Evolutionary conservation across 30 jellyfish, hydroid and myxozoan species (phyloP).

Genomic region (Cassiopea xamachana): DNA sequence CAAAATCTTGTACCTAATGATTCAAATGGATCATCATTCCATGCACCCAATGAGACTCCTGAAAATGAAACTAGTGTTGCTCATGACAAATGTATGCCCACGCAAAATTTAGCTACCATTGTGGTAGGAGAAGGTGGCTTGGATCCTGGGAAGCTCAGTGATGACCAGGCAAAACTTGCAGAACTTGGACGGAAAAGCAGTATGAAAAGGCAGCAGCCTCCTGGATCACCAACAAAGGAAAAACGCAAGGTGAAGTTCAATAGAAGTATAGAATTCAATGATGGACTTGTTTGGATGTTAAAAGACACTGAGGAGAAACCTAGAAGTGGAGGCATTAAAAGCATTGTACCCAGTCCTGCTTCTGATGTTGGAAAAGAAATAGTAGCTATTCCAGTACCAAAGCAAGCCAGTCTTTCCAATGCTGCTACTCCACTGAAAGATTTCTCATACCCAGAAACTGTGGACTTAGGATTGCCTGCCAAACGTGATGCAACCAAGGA

Average conservation of each 20-base stretch:
- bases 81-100: background rate
- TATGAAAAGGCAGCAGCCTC: conserved; percentile 43
- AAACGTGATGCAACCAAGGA: background rate
- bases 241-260: conserved; percentile 88
- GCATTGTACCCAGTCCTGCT: background rate
- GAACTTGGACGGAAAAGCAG: conserved; percentile 67
- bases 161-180: background rate
- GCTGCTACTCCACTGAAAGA: conserved; percentile 25
- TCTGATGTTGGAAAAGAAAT: background rate
- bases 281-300: conserved; percentile 82
- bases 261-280: conserved; percentile 82
- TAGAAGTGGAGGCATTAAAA: background rate
- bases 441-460: conserved; percentile 78
- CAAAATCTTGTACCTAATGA: background rate
- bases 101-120: conserved; percentile 49
- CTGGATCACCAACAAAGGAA: conserved; percentile 19
- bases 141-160: conserved; percentile 30
- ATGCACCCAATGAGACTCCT: background rate
- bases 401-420: background rate
- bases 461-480: conserved; percentile 23
- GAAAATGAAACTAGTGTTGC: background rate
- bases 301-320: conserved; percentile 72
- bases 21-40: too few relatives aligned
- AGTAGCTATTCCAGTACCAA: background rate
- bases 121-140: conserved; percentile 80